A percentile compares a stretch with the other conserved stretches of the same genome.
phyloP scores from a whole-genome alignment of 2,888 invertebrate genomes.

The Andricus quercusramuli region DNA sequence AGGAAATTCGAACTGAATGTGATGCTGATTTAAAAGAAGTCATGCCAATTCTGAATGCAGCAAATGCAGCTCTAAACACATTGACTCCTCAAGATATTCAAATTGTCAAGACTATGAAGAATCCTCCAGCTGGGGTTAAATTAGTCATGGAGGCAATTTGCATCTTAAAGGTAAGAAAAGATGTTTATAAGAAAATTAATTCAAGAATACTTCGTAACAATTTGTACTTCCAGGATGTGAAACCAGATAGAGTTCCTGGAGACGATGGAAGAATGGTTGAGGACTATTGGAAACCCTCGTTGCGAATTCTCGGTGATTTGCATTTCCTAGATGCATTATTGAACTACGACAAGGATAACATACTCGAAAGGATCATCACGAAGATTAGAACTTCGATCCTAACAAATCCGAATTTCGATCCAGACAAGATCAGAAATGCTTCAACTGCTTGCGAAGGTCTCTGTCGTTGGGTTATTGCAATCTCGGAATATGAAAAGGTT shows the following conservation, averaged over 20 bases:
- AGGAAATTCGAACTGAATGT: slow-evolving; percentile 94
- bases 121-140: slow-evolving; percentile 93
- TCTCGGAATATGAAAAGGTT: slow-evolving; percentile 96
- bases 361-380: slow-evolving; percentile 90
- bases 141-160: slow-evolving; percentile 98
- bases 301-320: slow-evolving; percentile 93
- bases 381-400: slow-evolving; percentile 90
- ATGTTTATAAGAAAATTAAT: not conserved
- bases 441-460: slow-evolving; percentile 95
- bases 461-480: slow-evolving; percentile 97
- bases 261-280: slow-evolving; percentile 89
- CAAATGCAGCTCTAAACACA: slow-evolving; percentile 93
- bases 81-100: slow-evolving; percentile 96
- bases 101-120: slow-evolving; percentile 98
- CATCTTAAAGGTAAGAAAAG: slow-evolving; percentile 86
- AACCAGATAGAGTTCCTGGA: slow-evolving; percentile 91
- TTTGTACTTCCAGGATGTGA: slow-evolving; percentile 83
- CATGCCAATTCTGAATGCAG: slow-evolving; percentile 93
- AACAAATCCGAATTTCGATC: slow-evolving; percentile 93
- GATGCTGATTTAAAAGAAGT: slow-evolving; percentile 95
- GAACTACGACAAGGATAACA: slow-evolving; percentile 95
- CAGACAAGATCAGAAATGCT: slow-evolving; percentile 92
- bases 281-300: slow-evolving; percentile 96
- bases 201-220: not conserved
- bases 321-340: slow-evolving; percentile 94